Evolutionary conservation across 2,888 invertebrate species (phyloP).

Genomic region (Drosophila anomelani): DNA sequence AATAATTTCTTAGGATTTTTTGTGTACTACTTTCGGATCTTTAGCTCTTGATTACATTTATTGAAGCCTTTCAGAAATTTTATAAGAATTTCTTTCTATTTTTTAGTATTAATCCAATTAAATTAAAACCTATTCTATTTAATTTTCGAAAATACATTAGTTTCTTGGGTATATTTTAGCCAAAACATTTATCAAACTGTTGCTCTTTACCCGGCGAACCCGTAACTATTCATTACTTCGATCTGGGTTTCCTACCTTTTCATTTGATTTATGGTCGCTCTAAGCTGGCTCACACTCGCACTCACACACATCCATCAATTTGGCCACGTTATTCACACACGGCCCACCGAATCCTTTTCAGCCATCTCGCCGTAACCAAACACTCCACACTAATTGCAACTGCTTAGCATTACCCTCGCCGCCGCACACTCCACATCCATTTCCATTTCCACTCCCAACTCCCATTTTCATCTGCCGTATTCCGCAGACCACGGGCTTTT

Average conservation of each 20-base stretch:
- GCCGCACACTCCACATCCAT: slow-evolving; percentile 4
- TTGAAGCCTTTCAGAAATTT: not conserved
- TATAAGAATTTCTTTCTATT: not conserved
- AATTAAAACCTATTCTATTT: not conserved
- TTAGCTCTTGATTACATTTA: not conserved
- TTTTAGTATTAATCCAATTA: not conserved
- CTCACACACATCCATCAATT: slow-evolving; percentile 37
- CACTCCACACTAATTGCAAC: slow-evolving; percentile 66
- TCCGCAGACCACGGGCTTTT: slow-evolving; percentile 13
- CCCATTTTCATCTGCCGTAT: not conserved
- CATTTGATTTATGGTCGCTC: slow-evolving; percentile 45
- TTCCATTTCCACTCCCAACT: not conserved
- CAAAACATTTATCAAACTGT: slow-evolving; percentile 30
- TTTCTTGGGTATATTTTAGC: not conserved
- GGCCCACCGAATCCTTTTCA: slow-evolving; percentile 36
- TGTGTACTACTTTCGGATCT: rapidly evolving
- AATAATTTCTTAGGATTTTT: not conserved
- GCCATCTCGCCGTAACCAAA: slow-evolving; percentile 24
- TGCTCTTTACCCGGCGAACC: slow-evolving; percentile 1
- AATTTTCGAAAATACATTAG: not conserved
- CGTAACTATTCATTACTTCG: slow-evolving; percentile 45
- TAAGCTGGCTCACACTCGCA: slow-evolving; percentile 11
- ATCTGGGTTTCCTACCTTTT: slow-evolving; percentile 28
- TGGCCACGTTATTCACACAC: slow-evolving; percentile 31
- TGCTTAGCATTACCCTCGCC: slow-evolving; percentile 42